These are phyloP conservation scores for Sceloporus tristichus DNA, from an alignment of 2,113 vertebrate species.

Conservation along the genomic window DNA sequence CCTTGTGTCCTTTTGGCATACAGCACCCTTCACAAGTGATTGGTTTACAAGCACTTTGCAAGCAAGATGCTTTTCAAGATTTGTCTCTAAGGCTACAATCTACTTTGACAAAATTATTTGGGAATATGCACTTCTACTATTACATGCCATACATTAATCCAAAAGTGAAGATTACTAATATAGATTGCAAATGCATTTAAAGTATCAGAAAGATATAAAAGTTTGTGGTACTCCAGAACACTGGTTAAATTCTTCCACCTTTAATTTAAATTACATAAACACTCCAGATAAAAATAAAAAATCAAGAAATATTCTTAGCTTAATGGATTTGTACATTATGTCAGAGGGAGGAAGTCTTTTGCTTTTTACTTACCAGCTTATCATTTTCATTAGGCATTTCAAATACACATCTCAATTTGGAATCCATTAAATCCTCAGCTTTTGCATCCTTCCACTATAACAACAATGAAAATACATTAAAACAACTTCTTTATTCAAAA, in stretches of 20 bases:
- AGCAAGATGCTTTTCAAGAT: background rate
- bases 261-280: background rate
- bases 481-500: background rate
- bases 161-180: background rate
- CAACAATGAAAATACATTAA: slow-evolving; percentile 62
- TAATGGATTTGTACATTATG: background rate
- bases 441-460: slow-evolving; percentile 98
- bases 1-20: background rate
- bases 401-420: slow-evolving; percentile 98
- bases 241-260: background rate
- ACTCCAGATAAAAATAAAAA: background rate
- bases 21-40: background rate
- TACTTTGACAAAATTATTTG: slow-evolving; percentile 9
- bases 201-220: no score
- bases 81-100: background rate
- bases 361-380: slow-evolving; percentile 90
- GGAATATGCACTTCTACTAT: background rate
- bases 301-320: background rate
- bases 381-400: slow-evolving; percentile 97
- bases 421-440: slow-evolving; percentile 98
- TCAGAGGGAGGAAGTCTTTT: background rate
- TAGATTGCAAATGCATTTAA: background rate
- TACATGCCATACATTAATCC: background rate
- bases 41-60: background rate
- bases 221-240: no score